Percentiles rank a stretch among this genome's conserved stretches.
Conservation (phyloP, 2,797 vertebrate species). For the Vultur gryphus region DNA sequence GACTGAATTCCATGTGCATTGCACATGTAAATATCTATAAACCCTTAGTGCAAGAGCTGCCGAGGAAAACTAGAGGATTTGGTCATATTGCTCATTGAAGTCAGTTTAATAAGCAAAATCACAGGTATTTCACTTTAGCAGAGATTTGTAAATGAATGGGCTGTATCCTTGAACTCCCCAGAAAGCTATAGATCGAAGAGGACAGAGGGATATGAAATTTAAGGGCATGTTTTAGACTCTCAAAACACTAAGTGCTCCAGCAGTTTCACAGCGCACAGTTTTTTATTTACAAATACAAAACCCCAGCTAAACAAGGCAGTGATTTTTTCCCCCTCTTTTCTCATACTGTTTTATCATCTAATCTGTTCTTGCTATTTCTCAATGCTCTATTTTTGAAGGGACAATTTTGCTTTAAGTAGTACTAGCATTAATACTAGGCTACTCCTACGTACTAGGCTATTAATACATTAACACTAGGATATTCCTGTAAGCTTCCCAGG, state of each 20-base stretch:
- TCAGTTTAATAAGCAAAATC: neutral
- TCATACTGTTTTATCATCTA: neutral
- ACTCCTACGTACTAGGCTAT: neutral
- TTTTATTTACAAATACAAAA: neutral
- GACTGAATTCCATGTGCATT: neutral
- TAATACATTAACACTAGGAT: neutral
- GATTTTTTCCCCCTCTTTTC: neutral
- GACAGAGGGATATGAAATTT: neutral
- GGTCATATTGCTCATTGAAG: neutral
- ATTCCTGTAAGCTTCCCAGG: neutral
- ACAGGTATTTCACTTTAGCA: neutral
- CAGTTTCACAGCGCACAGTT: neutral
- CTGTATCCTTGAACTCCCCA: neutral
- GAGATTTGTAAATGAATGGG: neutral
- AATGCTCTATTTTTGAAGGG: neutral
- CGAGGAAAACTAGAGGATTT: neutral
- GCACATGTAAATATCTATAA: neutral
- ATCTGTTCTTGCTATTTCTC: neutral
- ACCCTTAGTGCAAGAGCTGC: neutral
- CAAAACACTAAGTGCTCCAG: neutral
- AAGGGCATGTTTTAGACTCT: neutral
- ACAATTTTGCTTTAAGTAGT: neutral
- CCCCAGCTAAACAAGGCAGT: neutral
- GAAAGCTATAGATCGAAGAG: neutral
- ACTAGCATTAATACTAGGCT: neutral